Evolutionary conservation across 2,113 vertebrate species (phyloP), one percentile per base, ranked within the genome.

Genomic region (Bubalus kerabau): DNA sequence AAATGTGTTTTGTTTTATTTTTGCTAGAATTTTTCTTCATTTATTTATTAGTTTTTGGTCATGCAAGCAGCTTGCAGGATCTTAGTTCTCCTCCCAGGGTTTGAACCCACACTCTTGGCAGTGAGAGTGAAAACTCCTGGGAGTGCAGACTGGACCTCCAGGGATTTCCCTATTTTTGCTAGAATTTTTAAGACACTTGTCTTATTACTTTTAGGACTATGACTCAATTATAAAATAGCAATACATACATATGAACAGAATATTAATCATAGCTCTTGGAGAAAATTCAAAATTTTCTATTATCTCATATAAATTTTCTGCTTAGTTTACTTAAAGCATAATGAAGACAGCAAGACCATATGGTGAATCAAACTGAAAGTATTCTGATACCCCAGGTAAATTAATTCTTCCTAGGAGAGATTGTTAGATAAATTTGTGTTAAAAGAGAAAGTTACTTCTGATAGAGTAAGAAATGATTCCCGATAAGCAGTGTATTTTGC

Each of bases 171-270:
- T n/a, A 62, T 95, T 93, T 96, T 93, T 94, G 43, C 7, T 92
- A 23, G 23, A 82, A 71, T 28, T 87, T 76, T 83, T 46, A 56
- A 95, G 56, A 90, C 3, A 62, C 56, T 97, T 96, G 28, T 28
- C 43, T 93, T 88, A 36, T 52, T 91, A 57, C 94, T 97, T 94
- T 95, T 83, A 90, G 86, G 87, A 32, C 50, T 87, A 95, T 84
- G 36, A 94, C n/a, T 94, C 85, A 32, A 96, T 95, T 91, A 86
- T 96, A 85, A 92, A 85, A 76, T 62, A 88, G 74, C 9, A 80
- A 57, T 43, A 57, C n/a, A 67, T 67, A 89, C 97, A 78, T 98
- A 96, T 87, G 94, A 86, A 71, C 83, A 98, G 89, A 64, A 46
- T 92, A 48, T 91, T 95, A 92, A 96, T 97, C 46, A 95, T 56